phyloP scores from a whole-genome alignment of 2,797 vertebrate species.

The Oreochromis mossambicus region DNA sequence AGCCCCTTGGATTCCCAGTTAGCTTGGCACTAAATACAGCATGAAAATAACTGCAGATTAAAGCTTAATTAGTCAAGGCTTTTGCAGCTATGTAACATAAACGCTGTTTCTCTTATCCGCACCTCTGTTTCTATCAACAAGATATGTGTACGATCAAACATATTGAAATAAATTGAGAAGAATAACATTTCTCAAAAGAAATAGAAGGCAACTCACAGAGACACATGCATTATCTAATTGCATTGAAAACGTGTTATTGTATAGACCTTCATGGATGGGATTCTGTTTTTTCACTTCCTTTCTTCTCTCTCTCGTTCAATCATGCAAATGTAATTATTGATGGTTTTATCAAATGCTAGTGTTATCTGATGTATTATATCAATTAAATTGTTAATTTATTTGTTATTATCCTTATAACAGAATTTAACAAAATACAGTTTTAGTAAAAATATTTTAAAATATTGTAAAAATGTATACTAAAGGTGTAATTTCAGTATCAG shows the following conservation, averaged over 20 bases:
- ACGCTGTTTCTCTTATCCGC: neutral
- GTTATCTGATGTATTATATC: neutral
- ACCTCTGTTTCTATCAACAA: slow-evolving; percentile 16
- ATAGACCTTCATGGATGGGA: neutral
- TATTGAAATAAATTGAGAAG: neutral
- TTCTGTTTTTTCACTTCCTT: neutral
- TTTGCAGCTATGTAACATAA: slow-evolving; percentile 35
- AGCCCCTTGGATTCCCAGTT: slow-evolving; percentile 41
- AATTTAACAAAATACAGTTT: neutral
- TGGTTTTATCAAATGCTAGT: neutral
- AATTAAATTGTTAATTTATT: neutral
- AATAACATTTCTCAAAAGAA: neutral
- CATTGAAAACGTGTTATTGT: neutral
- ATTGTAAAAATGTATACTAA: neutral
- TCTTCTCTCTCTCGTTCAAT: neutral
- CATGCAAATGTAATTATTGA: neutral
- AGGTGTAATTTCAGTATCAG: neutral
- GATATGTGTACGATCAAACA: neutral
- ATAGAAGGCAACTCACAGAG: neutral
- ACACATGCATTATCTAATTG: neutral
- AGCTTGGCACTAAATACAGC: slow-evolving; percentile 44
- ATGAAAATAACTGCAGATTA: slow-evolving; percentile 67
- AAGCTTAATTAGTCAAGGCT: slow-evolving; percentile 65
- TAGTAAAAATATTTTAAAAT: rapidly evolving
- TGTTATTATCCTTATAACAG: neutral